Evolutionary conservation across 1,140 invertebrate genomes (phyloP).

Genomic region (Condylostylus longicornis): DNA sequence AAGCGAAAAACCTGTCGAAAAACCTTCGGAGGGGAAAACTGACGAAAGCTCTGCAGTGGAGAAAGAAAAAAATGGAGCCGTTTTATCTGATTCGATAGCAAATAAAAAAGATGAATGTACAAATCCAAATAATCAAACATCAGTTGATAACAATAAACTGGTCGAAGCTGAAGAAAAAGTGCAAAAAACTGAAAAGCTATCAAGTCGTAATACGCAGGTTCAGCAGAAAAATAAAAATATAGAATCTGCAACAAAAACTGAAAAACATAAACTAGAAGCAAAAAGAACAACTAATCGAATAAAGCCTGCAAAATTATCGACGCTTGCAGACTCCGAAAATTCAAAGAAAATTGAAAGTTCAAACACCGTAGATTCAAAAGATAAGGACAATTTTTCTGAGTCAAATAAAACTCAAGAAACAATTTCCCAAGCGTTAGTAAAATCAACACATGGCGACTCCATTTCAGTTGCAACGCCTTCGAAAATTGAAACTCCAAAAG

Average conservation of each 20-base stretch:
- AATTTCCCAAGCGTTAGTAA: background rate
- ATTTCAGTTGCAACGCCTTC: background rate
- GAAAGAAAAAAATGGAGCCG: background rate
- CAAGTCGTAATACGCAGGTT: background rate
- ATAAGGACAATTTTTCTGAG: constrained; percentile 2
- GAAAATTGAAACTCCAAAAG: constrained; percentile 3
- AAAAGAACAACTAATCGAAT: no score
- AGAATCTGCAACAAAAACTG: background rate
- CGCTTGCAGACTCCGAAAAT: no score
- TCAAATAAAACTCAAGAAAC: background rate
- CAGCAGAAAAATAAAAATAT: constrained; percentile 1
- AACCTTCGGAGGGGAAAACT: background rate
- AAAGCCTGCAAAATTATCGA: no score
- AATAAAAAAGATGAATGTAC: no score
- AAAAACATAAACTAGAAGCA: no score
- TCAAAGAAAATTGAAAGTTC: background rate
- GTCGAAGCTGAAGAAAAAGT: background rate
- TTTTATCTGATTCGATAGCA: no score
- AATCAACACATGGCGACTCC: background rate
- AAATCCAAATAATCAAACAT: background rate
- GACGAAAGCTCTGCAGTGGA: background rate
- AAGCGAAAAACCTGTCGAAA: background rate
- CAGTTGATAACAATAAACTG: background rate
- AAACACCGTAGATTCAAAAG: constrained; percentile 1
- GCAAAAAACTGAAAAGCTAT: background rate